Percentiles rank a stretch among this genome's conserved stretches.
Evolutionary conservation across 2,888 invertebrate genomes (phyloP).

Genomic region (Pterostichus madidus): DNA sequence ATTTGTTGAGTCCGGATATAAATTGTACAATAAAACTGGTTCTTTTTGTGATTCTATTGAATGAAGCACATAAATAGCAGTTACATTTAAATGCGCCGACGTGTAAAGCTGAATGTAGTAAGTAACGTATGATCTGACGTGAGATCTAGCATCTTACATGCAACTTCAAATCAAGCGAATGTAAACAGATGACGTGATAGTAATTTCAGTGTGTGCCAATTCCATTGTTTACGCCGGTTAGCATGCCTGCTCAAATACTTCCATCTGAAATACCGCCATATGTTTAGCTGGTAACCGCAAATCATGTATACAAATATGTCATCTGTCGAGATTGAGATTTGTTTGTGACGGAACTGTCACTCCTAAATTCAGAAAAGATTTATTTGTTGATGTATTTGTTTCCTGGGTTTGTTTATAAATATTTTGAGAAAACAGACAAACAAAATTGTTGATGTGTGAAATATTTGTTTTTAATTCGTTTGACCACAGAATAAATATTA

Average conservation of each 20-base stretch:
- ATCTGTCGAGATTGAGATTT: slow-evolving; percentile 24
- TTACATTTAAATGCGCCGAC: slow-evolving; percentile 18
- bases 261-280: slow-evolving; percentile 28
- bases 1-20: slow-evolving; percentile 1
- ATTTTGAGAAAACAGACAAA: neutral
- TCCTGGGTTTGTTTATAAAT: slow-evolving; percentile 3
- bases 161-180: slow-evolving; percentile 43
- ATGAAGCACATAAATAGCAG: slow-evolving; percentile 28
- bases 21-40: neutral
- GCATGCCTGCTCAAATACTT: slow-evolving; percentile 30
- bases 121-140: slow-evolving; percentile 29
- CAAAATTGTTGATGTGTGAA: too few relatives aligned
- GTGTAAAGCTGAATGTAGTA: neutral
- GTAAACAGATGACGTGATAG: slow-evolving; percentile 51
- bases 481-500: neutral
- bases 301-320: slow-evolving; percentile 45
- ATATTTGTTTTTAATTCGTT: neutral
- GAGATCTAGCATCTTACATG: slow-evolving; percentile 44
- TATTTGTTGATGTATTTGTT: neutral
- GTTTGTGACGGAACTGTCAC: slow-evolving; percentile 9
- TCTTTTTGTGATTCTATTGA: slow-evolving; percentile 37
- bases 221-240: slow-evolving; percentile 35
- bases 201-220: slow-evolving; percentile 45
- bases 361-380: slow-evolving; percentile 22
- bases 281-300: slow-evolving; percentile 39